Base-by-base conservation (phyloP, 53 echinoderm and acorn worm species). In the Pentamera pediparva region DNA sequence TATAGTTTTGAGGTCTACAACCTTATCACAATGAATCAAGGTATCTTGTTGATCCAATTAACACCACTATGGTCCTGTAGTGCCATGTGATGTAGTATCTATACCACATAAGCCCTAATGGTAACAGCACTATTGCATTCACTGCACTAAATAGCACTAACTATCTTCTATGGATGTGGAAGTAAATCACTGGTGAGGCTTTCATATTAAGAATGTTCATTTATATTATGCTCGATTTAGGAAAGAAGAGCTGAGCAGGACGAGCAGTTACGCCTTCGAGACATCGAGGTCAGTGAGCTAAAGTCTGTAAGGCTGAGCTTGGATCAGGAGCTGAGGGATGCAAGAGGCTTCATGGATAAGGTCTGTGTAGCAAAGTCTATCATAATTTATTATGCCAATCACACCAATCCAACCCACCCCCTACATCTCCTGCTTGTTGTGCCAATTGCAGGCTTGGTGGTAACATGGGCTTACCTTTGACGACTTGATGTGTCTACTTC, bases 211-310 rank as follows among this genome's bases (percentile, higher is more conserved):
- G 47, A 45, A 11, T 11, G 18, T 18, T 45, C 11, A 45, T 45
- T 18, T 45, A 18, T 12, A 12, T n/a, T n/a, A n/a, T n/a, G n/a
- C 69, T 35, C 38, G 38, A 13, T 35, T 5, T 55, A 96, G 96
- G 91, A 90, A 64, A 87, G 78, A 37, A 79, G 91, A n/a, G 96
- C 96, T 13, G 59, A 81, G 22, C 96, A 96, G 62, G 96, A 96
- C 74, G 96, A 96, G 40, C 96, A 96, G 74, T 54, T 91, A 24
- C 82, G 88, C 10, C 59, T 90, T 17, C 79, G 84, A 57, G 96
- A 96, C 31, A 79, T 96, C 43, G 91, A 91, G 60, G 73, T 88
- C 37, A 91, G 86, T 64, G 85, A 88, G 32, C 51, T 96, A 56
- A 96, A 91, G 69, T 96, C 96, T 32, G 67, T 81, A 8, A 80